Evolutionary conservation across 2,888 invertebrate species (phyloP), one percentile per base, ranked within the genome.

Genomic region (Drosophila incognita): DNA sequence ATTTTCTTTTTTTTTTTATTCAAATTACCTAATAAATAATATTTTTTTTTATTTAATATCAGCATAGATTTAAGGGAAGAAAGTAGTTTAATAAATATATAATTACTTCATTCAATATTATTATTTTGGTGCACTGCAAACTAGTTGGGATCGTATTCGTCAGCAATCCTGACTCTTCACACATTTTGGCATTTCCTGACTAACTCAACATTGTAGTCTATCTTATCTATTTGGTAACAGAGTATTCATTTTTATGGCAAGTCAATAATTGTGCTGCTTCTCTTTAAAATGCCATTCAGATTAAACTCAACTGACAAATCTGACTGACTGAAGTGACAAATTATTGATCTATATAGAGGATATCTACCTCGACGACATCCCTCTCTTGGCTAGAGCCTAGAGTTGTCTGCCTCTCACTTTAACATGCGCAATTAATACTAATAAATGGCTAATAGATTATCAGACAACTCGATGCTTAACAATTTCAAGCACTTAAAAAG

Each of bases 401-500:
- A 49, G 10, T 18, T 49, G 49, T 49, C 18, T 49, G 24, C 49
- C 18, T n/a, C 8, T 15, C 29, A 15, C 1, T 21, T 57, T 2
- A 21, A 31, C 29, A 57, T 7, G 15, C 10, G 10, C 21, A 46
- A 40, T 40, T 40, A 68, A 59, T 54, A 4, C 18, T 13, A 36
- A 64, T 42, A 18, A 56, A 42, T 33, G 27, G 5, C 33, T 18
- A 42, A 58, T 52, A 69, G 73, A 53, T 75, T 62, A 76, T 38
- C 24, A 40, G 49, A 46, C 27, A 33, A n/a, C 27, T 46, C 67
- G 54, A 56, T 58, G 46, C 54, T 67, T 62, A 79, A 76, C 61
- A 59, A 68, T 74, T 79, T 60, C 8, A n/a, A 31, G 40, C 49
- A 38, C 54, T 78, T 74, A 56, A 73, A 72, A 74, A 68, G 49